These are phyloP conservation scores for Microplitis demolitor DNA, from an alignment of 1,140 invertebrate genomes.

Conservation along the genomic window DNA sequence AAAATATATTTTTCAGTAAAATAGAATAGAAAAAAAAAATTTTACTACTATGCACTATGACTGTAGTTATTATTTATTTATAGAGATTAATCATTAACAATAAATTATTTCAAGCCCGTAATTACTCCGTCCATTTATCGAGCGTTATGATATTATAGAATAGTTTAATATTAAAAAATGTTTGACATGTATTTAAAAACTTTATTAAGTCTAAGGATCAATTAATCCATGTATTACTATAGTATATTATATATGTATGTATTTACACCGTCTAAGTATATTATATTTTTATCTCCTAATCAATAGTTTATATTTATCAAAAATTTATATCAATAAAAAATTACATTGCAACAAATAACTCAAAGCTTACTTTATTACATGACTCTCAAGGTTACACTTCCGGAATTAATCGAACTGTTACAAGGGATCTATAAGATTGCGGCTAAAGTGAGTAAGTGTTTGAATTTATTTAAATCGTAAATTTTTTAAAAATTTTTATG, in stretches of 20 bases:
- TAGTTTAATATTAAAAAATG: neutral
- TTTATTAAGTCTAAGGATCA: neutral
- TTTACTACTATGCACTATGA: neutral
- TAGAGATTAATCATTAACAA: neutral
- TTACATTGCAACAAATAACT: neutral
- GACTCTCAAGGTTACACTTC: too few relatives aligned
- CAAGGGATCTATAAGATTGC: too few relatives aligned
- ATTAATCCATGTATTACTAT: neutral
- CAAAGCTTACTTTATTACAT: neutral
- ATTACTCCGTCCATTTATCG: slow-evolving; percentile 29
- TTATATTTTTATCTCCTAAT: neutral
- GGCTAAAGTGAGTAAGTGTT: too few relatives aligned
- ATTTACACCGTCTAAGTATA: neutral
- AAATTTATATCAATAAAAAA: neutral
- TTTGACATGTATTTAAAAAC: neutral
- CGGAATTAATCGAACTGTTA: too few relatives aligned
- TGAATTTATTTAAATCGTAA: too few relatives aligned
- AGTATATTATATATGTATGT: neutral
- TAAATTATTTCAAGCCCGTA: slow-evolving; percentile 12
- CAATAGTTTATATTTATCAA: neutral
- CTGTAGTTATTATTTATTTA: neutral
- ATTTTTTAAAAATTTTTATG: too few relatives aligned
- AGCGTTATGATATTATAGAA: neutral
- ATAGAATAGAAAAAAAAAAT: neutral
- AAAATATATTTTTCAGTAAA: too few relatives aligned